These are phyloP conservation scores for Drosophila ironensis DNA, from an alignment of 1,140 invertebrate genomes.

Conservation along the genomic window DNA sequence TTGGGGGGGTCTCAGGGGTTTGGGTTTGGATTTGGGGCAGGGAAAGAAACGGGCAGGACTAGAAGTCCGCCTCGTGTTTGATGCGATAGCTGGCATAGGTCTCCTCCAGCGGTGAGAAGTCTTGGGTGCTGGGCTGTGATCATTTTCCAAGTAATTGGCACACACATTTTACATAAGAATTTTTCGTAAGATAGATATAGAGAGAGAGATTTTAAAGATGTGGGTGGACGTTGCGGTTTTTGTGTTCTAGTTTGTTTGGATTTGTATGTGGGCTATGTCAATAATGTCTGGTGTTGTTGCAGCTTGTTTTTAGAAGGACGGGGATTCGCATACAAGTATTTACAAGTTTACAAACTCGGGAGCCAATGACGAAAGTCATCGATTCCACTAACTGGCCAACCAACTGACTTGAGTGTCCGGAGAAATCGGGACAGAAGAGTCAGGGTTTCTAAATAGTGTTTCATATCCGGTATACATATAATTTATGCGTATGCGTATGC, in stretches of 20 bases:
- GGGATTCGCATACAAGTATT: conserved; percentile 39
- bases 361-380: conserved; percentile 45
- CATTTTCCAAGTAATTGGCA: conserved; percentile 62
- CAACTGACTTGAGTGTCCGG: conserved; percentile 36
- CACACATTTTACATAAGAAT: conserved; percentile 57
- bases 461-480: conserved; percentile 48
- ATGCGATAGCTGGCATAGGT: conserved; percentile 81
- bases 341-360: conserved; percentile 78
- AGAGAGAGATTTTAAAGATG: conserved; percentile 44
- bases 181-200: conserved; percentile 32
- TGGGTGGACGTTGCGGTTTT: conserved; percentile 19
- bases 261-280: conserved; percentile 26
- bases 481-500: conserved; percentile 45
- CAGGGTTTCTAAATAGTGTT: conserved; percentile 15
- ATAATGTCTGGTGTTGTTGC: conserved; percentile 26
- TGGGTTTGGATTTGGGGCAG: not conserved
- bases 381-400: conserved; percentile 31
- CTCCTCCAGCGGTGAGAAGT: conserved; percentile 79
- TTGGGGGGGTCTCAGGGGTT: not conserved
- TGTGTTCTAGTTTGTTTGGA: conserved; percentile 12
- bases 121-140: conserved; percentile 70
- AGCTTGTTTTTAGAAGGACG: conserved; percentile 11
- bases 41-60: conserved; percentile 26
- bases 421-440: conserved; percentile 17
- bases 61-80: conserved; percentile 79